These are phyloP conservation scores for Melanotaenia nigrans DNA, from an alignment of 2,797 vertebrate genomes.

Conservation along the genomic window DNA sequence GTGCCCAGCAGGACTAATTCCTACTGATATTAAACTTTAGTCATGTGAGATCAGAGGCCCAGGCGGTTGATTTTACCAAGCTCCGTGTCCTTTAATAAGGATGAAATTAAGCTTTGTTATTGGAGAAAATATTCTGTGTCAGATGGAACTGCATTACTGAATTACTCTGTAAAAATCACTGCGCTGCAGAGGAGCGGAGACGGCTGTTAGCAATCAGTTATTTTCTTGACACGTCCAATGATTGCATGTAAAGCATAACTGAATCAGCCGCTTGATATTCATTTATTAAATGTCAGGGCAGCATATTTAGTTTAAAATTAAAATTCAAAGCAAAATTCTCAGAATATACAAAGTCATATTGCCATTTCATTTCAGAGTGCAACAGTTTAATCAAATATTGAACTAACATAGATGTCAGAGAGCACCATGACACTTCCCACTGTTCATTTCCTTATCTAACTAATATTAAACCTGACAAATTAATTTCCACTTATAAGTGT, in stretches of 20 bases:
- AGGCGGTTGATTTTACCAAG: too few species aligned
- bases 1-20: not conserved
- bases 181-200: not conserved
- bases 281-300: not conserved
- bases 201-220: not conserved
- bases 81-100: not conserved
- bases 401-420: not conserved
- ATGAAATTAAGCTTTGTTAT: not conserved
- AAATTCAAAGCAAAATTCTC: too few species aligned
- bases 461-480: not conserved
- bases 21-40: not conserved
- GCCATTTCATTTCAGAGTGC: not conserved
- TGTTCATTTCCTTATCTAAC: not conserved
- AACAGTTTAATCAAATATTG: not conserved
- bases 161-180: not conserved
- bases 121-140: too few species aligned
- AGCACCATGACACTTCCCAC: not conserved
- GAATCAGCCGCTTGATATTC: not conserved
- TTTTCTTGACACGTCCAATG: not conserved
- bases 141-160: too few species aligned
- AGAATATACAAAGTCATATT: not conserved
- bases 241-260: not conserved
- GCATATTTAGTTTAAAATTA: not conserved
- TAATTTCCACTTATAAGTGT: slow-evolving; percentile 5
- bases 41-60: not conserved